Percentiles rank a stretch among this genome's conserved stretches.
phyloP scores from a whole-genome alignment of 2,113 vertebrate genomes.

The Aix galericulata region DNA sequence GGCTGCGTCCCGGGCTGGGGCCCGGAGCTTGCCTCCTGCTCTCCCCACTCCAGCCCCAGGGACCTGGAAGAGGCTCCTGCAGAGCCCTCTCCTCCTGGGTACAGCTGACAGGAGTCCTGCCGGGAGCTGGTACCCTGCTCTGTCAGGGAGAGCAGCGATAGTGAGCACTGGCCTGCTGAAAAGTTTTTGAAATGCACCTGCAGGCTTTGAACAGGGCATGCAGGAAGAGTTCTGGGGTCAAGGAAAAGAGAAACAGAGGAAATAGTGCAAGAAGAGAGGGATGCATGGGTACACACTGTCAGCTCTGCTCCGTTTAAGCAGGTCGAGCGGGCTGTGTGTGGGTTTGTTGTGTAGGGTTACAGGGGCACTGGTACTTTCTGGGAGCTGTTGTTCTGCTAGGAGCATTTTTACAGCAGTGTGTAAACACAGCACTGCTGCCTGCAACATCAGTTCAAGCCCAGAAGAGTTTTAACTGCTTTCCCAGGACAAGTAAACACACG shows the following conservation, averaged over 20 bases:
- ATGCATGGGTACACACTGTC: not conserved
- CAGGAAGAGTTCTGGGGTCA: not conserved
- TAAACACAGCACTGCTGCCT: not conserved
- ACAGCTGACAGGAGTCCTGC: not conserved
- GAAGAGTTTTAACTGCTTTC: not conserved
- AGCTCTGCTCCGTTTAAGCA: not conserved
- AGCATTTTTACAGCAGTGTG: not conserved
- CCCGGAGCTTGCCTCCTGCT: not conserved
- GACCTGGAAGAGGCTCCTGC: not conserved
- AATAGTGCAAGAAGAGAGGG: not conserved
- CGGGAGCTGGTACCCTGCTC: accelerated
- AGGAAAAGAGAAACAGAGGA: not conserved
- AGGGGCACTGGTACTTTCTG: not conserved
- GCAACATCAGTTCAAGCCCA: not conserved
- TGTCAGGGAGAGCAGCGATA: not conserved
- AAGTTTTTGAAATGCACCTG: not conserved
- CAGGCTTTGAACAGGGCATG: not conserved
- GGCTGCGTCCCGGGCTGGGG: not conserved
- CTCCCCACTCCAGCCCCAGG: accelerated
- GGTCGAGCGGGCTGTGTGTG: not conserved
- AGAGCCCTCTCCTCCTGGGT: too few relatives aligned
- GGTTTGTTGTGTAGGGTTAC: not conserved
- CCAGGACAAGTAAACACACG: not conserved
- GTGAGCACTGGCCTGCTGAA: accelerated
- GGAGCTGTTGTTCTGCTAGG: not conserved